Conservation (phyloP, 2,888 invertebrate species). For the Lamellibrachia columna region DNA sequence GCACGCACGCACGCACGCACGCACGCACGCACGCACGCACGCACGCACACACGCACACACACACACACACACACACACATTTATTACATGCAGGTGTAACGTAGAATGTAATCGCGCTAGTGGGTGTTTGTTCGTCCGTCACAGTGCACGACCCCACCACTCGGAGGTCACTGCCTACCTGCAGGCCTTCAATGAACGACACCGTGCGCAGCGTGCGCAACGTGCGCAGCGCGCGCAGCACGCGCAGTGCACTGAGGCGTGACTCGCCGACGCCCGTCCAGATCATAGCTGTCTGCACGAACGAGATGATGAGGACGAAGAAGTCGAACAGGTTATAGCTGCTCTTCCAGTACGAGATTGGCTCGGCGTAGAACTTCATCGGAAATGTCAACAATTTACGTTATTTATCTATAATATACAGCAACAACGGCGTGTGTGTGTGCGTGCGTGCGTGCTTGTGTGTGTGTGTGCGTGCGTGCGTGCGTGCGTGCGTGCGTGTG, state of each 20-base stretch:
- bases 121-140: no score
- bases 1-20: no score
- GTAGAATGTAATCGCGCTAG: no score
- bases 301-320: constrained; percentile 38
- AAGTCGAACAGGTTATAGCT: constrained; percentile 47
- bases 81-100: no score
- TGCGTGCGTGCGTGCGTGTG: no score
- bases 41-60: no score
- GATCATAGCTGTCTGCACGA: constrained; percentile 32
- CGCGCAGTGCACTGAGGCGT: constrained; percentile 29
- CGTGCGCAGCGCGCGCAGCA: constrained; percentile 41
- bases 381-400: not conserved
- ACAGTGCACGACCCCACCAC: no score
- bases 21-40: no score
- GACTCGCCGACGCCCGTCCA: constrained; percentile 7
- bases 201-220: constrained; percentile 46
- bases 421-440: not conserved
- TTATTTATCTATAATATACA: not conserved
- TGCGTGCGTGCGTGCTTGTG: no score
- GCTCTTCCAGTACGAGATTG: constrained; percentile 43
- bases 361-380: constrained; percentile 42
- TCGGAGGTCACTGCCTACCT: constrained; percentile 35
- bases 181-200: constrained; percentile 46
- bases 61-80: no score
- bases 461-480: no score